Evolutionary conservation across 2,888 invertebrate species (phyloP).

Genomic region (Bedellia somnulentella): DNA sequence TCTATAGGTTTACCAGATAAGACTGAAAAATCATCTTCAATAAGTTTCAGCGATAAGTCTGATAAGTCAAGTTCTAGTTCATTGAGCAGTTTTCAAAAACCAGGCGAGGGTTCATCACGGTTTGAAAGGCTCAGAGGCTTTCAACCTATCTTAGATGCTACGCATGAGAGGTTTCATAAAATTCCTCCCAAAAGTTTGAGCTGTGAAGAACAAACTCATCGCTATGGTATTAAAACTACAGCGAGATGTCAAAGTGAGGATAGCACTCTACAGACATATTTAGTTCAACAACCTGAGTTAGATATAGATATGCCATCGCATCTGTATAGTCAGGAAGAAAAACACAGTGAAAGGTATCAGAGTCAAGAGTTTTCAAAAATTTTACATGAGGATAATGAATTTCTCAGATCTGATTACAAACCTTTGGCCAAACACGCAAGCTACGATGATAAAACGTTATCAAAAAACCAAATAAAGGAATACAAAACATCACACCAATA

Average conservation of each 20-base stretch:
- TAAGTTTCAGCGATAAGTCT: constrained; percentile 52
- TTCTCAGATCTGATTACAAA: constrained; percentile 57
- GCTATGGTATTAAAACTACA: constrained; percentile 47
- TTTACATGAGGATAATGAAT: constrained; percentile 42
- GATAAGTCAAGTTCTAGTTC: constrained; percentile 57
- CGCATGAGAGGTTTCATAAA: constrained; percentile 37
- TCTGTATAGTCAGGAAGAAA: constrained; percentile 64
- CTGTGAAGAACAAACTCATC: constrained; percentile 44
- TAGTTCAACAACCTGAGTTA: constrained; percentile 48
- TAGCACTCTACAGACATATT: constrained; percentile 42
- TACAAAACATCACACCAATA: constrained; percentile 60
- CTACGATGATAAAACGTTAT: constrained; percentile 65
- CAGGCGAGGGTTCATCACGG: constrained; percentile 35
- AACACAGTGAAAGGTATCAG: constrained; percentile 65
- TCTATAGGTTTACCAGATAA: constrained; percentile 30
- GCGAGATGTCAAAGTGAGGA: constrained; percentile 65
- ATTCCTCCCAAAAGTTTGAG: constrained; percentile 50
- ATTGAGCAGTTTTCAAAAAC: constrained; percentile 48
- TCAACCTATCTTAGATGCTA: constrained; percentile 22
- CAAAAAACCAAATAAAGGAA: constrained; percentile 66
- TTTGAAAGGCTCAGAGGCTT: constrained; percentile 37
- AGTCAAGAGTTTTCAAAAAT: constrained; percentile 65
- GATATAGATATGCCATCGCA: constrained; percentile 60
- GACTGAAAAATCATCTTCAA: constrained; percentile 51
- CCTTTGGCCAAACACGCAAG: constrained; percentile 67